Base-by-base conservation (phyloP, 2,888 invertebrate genomes). In the Allygus modestus region DNA sequence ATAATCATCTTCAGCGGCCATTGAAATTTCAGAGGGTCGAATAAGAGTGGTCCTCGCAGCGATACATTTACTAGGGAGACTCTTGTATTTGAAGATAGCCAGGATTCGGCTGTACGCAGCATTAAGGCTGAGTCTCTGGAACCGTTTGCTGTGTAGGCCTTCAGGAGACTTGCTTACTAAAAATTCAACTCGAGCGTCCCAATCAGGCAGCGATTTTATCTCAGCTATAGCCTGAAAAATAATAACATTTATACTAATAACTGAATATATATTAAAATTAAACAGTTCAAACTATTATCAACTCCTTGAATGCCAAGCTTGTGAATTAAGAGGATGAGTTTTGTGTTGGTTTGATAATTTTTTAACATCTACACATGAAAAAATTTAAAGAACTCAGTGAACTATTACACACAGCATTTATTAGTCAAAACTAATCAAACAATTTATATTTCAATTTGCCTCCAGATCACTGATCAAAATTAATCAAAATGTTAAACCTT, bases 1-100 rank as follows among this genome's bases (percentile, higher is more conserved):
- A 87, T 96, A 95, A 88, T 95, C 94, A 41, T 94, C 93, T 79
- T 93, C 93, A 0, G 91, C 91, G 15, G 92, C 89, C n/a, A 92
- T 88, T 0, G 92, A 90, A 0, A 92, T 91, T 31, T 93, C 92
- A n/a, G 93, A 93, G 0, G 95, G 94, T 85, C 94, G 93, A 0
- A 95, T 89, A 23, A 96, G 91, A 0, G 92, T 91, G 1, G 95
- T 92, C 0, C 93, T 92, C 0, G 94, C 92, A 86, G 92, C 92
- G 0, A 94, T 88, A 33, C 86, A 87, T 41, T 85, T 82, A 20
- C 85, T 69, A n/a, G 86, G 82, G 85, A 93, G 91, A 31, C 54
- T 83, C n/a, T 86, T 77, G 86, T 92, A 92, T 51, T 91, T 89
- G 0, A 92, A 88, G 0, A 94, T 88, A 54, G 93, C 92, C 88